These are phyloP conservation scores for Sigmodon hispidus DNA, from an alignment of 2,113 vertebrate genomes.

Conservation along the genomic window DNA sequence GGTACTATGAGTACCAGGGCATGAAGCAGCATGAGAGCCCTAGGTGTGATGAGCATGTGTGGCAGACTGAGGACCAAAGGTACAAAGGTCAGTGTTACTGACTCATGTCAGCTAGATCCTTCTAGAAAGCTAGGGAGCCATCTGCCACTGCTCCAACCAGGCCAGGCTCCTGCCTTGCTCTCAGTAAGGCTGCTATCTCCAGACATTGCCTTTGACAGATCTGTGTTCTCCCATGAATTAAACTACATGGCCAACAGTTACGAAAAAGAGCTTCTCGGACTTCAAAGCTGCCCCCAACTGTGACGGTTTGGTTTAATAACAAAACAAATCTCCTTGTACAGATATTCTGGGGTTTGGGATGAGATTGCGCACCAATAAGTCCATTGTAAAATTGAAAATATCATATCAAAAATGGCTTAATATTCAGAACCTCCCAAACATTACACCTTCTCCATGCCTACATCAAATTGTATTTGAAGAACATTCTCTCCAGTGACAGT, in stretches of 20 bases:
- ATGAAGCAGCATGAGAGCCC: neutral
- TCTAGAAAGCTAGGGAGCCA: slow-evolving; percentile 90
- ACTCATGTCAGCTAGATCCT: slow-evolving; percentile 88
- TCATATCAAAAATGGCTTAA: neutral
- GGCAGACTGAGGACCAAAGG: neutral
- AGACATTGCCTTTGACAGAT: slow-evolving; percentile 91
- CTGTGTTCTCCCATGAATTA: slow-evolving; percentile 91
- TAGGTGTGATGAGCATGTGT: neutral
- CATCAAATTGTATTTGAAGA: neutral
- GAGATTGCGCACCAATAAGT: neutral
- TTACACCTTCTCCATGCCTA: neutral
- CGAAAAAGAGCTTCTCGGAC: slow-evolving; percentile 92
- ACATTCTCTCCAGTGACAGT: neutral
- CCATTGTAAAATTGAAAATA: neutral
- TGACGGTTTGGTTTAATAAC: slow-evolving; percentile 88
- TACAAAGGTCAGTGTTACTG: slow-evolving; percentile 28
- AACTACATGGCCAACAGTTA: slow-evolving; percentile 91
- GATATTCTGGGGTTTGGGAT: neutral
- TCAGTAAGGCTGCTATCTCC: slow-evolving; percentile 90
- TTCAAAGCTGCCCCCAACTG: slow-evolving; percentile 93
- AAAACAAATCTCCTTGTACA: slow-evolving; percentile 88
- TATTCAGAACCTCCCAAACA: neutral
- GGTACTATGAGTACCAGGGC: no score
- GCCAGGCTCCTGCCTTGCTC: slow-evolving; percentile 90
- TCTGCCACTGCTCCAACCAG: slow-evolving; percentile 91